phyloP scores from a whole-genome alignment of 2,113 vertebrate genomes.

The Embiotoca jacksoni region DNA sequence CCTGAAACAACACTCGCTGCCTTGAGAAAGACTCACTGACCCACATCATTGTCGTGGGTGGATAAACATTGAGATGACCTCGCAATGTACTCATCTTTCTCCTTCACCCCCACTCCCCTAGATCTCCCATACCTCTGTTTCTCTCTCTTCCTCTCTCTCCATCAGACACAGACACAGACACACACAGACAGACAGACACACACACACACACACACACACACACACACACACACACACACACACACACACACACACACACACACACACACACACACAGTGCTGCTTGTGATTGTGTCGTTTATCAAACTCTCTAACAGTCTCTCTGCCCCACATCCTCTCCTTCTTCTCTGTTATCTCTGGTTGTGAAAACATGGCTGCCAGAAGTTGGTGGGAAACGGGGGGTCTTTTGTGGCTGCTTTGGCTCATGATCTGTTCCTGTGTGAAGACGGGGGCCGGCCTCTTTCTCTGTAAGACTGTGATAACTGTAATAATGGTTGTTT shows the following conservation, averaged over 20 bases:
- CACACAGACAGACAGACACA: too few species aligned
- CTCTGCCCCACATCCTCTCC: slow-evolving; percentile 24
- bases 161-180: background rate
- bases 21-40: slow-evolving; percentile 58
- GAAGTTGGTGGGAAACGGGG: slow-evolving; percentile 58
- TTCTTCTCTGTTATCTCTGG: slow-evolving; percentile 68
- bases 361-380: slow-evolving; percentile 72
- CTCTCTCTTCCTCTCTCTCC: slow-evolving; percentile 3
- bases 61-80: slow-evolving; percentile 68
- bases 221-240: background rate
- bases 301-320: slow-evolving; percentile 51
- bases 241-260: background rate
- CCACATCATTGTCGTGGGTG: slow-evolving; percentile 62
- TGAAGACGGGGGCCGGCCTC: slow-evolving; percentile 53
- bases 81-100: slow-evolving; percentile 37
- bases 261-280: background rate
- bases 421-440: slow-evolving; percentile 58
- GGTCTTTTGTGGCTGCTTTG: slow-evolving; percentile 61
- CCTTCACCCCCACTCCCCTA: slow-evolving; percentile 12
- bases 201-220: background rate
- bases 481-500: slow-evolving; percentile 67
- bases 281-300: slow-evolving; percentile 38
- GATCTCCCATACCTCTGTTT: slow-evolving; percentile 33
- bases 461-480: slow-evolving; percentile 56
- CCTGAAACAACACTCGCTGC: slow-evolving; percentile 60